Conservation (phyloP, 2,888 invertebrate species). For the Gastrophysa polygoni region DNA sequence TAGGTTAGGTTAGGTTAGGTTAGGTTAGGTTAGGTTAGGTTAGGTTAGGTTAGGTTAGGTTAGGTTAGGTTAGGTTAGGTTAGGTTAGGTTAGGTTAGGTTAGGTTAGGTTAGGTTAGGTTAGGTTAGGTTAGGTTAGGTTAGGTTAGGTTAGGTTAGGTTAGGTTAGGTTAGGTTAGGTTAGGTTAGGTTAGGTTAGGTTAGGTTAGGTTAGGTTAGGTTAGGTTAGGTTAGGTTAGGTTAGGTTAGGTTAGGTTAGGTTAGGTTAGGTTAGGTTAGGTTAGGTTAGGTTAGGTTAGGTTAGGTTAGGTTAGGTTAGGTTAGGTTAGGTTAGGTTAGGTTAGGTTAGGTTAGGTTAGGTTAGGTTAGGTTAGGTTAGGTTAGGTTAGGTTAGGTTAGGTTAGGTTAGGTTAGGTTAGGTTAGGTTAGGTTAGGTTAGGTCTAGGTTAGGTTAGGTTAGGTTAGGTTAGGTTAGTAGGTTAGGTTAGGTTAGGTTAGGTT, state of each 20-base stretch:
- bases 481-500: slow-evolving; percentile 20
- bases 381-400: slow-evolving; percentile 20
- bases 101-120: not conserved
- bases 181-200: slow-evolving; percentile 9
- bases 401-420: slow-evolving; percentile 18
- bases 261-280: too few relatives aligned
- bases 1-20: not conserved
- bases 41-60: not conserved
- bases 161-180: slow-evolving; percentile 4
- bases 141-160: not conserved
- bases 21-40: not conserved
- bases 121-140: not conserved
- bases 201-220: slow-evolving; percentile 2
- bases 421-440: slow-evolving; percentile 18
- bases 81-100: not conserved
- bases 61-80: not conserved
- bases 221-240: not conserved
- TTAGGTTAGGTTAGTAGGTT: slow-evolving; percentile 17
- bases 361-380: slow-evolving; percentile 30
- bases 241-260: too few relatives aligned
- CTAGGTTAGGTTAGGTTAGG: slow-evolving; percentile 19
- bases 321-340: slow-evolving; percentile 33
- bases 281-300: slow-evolving; percentile 4
- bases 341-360: slow-evolving; percentile 31
- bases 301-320: slow-evolving; percentile 27